These are phyloP conservation scores for Phortica okadai DNA, from an alignment of 2,888 invertebrate species.

Conservation along the genomic window DNA sequence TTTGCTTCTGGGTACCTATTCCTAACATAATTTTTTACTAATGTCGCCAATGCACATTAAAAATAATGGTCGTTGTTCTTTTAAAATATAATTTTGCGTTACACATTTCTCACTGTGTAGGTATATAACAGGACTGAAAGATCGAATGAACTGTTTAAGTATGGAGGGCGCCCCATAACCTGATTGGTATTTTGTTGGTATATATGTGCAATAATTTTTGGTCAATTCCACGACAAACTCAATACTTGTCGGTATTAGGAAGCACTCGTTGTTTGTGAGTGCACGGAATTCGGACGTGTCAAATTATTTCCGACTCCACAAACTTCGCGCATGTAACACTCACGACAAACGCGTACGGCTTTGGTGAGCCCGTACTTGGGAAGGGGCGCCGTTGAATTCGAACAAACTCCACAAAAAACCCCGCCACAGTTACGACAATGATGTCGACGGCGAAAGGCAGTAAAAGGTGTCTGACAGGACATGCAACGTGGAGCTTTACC, in stretches of 20 bases:
- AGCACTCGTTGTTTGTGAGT: conserved; percentile 59
- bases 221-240: conserved; percentile 41
- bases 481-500: conserved; percentile 94
- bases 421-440: conserved; percentile 97
- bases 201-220: conserved; percentile 3
- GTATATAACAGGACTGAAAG: no score
- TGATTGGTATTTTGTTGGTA: conserved; percentile 16
- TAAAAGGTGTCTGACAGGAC: conserved; percentile 94
- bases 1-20: conserved; percentile 57
- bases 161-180: no score
- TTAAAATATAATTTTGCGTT: not conserved
- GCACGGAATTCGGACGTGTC: conserved; percentile 19
- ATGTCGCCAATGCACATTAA: conserved; percentile 35
- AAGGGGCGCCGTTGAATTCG: conserved; percentile 93
- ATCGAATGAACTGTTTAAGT: no score
- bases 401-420: conserved; percentile 96
- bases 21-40: conserved; percentile 16
- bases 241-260: conserved; percentile 61
- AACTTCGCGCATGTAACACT: conserved; percentile 72
- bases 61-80: not conserved
- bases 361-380: conserved; percentile 94
- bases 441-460: conserved; percentile 95
- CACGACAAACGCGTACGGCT: conserved; percentile 93
- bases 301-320: conserved; percentile 40
- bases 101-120: conserved; percentile 17